These are phyloP conservation scores for Dendrolimus kikuchii DNA, from an alignment of 1,140 invertebrate genomes.

Conservation along the genomic window DNA sequence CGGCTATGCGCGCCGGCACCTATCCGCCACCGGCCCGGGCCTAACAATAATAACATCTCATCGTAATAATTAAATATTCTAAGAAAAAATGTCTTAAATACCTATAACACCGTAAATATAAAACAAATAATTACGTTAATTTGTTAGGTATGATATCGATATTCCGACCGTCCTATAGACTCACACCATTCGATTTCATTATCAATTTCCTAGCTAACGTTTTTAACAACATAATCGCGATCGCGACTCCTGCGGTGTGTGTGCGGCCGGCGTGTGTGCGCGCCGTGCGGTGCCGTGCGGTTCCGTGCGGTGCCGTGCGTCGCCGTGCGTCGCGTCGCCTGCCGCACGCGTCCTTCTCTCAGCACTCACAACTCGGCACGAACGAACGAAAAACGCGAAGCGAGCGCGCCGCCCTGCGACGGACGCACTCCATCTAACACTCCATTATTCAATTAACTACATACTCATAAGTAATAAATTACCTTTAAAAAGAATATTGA, in stretches of 20 bases:
- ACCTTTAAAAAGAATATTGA: conserved; percentile 71
- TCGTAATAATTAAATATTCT: conserved; percentile 71
- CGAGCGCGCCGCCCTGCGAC: conserved; percentile 53
- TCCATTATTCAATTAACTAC: conserved; percentile 70
- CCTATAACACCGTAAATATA: conserved; percentile 72
- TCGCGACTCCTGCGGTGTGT: conserved; percentile 57
- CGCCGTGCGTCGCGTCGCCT: conserved; percentile 13
- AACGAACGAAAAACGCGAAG: conserved; percentile 64
- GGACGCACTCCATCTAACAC: conserved; percentile 58
- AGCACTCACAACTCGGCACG: conserved; percentile 60
- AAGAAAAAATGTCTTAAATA: conserved; percentile 72
- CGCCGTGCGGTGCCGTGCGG: conserved; percentile 13
- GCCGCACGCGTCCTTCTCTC: conserved; percentile 30
- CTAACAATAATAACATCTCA: conserved; percentile 69
- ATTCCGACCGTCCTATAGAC: conserved; percentile 64
- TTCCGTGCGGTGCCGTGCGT: conserved; percentile 11
- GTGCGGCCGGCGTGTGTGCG: conserved; percentile 13
- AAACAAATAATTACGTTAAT: conserved; percentile 72
- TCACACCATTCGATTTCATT: conserved; percentile 69
- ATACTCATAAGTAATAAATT: conserved; percentile 71
- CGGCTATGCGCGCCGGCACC: conserved; percentile 38
- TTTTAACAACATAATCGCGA: conserved; percentile 67
- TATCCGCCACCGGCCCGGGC: conserved; percentile 54
- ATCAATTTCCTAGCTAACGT: conserved; percentile 72
- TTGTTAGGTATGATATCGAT: conserved; percentile 72